Base-by-base conservation (phyloP, 2,888 invertebrate species). In the Ochropleura plecta region DNA sequence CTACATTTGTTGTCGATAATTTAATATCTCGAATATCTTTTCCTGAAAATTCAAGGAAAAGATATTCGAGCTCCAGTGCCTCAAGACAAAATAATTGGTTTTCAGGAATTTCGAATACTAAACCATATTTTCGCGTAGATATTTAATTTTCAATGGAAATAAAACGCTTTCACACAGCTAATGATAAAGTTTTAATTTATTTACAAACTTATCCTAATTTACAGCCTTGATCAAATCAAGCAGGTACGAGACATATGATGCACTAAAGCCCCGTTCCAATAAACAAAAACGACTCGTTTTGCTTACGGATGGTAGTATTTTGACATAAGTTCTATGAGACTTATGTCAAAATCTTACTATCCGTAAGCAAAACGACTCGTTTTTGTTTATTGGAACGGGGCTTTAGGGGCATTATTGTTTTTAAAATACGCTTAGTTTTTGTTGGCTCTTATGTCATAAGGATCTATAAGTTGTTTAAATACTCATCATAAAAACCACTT, bases 221-320 rank as follows among this genome's bases (percentile, higher is more conserved):
- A 79, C 76, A 83, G 79, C 77, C 83, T 83, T 84, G 51, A 85
- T 72, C 44, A 48, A 76, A 70, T 66, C 64, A 78, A 72, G 68
- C 88, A 88, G 85, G 85, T 85, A 88, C 85, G 65, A 69, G 70
- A 65, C 72, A 63, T 85, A 86, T 80, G 80, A 76, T 78, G 71
- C 60, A 42, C 5, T 57, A 76, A 71, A n/a, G n/a, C n/a, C n/a
- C n/a, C n/a, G n/a, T n/a, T n/a, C n/a, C n/a, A n/a, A n/a, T n/a
- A n/a, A n/a, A n/a, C n/a, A n/a, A n/a, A n/a, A n/a, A n/a, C n/a
- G n/a, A n/a, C n/a, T n/a, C n/a, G n/a, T n/a, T n/a, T n/a, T n/a
- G n/a, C n/a, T n/a, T n/a, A n/a, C n/a, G n/a, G n/a, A n/a, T n/a
- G n/a, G n/a, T n/a, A n/a, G n/a, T n/a, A n/a, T n/a, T n/a, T n/a